Evolutionary conservation across 2,113 vertebrate genomes (phyloP).

Genomic region (Podilymbus podiceps): DNA sequence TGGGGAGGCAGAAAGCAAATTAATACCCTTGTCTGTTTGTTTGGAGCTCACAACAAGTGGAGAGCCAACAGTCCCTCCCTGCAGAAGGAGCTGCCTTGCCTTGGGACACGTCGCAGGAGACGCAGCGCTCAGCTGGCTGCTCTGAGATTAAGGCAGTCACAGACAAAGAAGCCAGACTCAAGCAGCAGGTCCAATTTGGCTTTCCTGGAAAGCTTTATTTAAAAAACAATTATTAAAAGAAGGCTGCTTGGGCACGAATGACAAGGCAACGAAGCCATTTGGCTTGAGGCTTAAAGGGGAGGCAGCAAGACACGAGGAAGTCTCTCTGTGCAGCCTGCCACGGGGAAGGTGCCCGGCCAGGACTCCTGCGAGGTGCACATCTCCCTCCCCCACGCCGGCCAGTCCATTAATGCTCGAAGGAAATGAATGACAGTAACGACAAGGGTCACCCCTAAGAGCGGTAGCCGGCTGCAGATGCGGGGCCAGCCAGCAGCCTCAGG

Average conservation of each 20-base stretch:
- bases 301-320: background rate
- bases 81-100: background rate
- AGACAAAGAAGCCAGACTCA: conserved; percentile 1
- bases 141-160: background rate
- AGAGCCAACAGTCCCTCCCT: background rate
- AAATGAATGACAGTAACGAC: background rate
- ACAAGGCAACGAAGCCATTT: background rate
- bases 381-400: background rate
- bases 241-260: background rate
- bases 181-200: background rate
- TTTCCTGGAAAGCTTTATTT: conserved; percentile 46
- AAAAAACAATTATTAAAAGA: background rate
- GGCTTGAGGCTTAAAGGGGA: background rate
- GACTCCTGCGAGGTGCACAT: background rate
- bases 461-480: background rate
- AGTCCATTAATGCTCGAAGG: background rate
- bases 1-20: background rate
- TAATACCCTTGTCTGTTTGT: background rate
- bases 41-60: background rate
- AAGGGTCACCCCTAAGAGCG: background rate
- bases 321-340: accelerated
- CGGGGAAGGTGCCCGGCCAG: background rate
- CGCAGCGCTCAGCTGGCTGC: accelerated
- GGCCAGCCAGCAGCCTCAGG: background rate
- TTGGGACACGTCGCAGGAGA: background rate